A percentile compares a stretch with the other conserved stretches of the same genome.
Conservation (phyloP, 2,113 vertebrate genomes). For the Fregata magnificens region DNA sequence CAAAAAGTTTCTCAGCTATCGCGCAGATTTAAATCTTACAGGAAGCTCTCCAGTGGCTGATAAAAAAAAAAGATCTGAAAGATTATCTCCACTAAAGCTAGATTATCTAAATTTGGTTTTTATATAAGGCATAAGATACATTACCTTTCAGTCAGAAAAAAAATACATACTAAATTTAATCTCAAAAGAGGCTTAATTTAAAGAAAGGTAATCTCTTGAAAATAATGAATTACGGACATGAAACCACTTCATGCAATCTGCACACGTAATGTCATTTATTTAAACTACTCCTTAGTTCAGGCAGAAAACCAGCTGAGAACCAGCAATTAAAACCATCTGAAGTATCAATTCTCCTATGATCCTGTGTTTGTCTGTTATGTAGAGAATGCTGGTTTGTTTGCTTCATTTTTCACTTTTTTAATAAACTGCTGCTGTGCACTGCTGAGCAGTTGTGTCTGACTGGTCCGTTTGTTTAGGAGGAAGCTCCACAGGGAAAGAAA, state of each 20-base stretch:
- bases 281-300: constrained; percentile 32
- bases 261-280: constrained; percentile 10
- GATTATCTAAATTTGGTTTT: neutral
- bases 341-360: constrained; percentile 28
- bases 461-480: constrained; percentile 16
- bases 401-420: neutral
- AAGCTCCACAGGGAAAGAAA: constrained; percentile 13
- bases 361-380: neutral
- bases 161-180: neutral
- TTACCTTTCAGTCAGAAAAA: neutral
- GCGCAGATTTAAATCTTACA: neutral
- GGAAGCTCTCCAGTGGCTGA: neutral
- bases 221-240: neutral
- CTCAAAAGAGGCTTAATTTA: neutral
- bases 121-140: neutral
- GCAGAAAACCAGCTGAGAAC: constrained; percentile 60
- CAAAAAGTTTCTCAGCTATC: neutral
- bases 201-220: neutral
- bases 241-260: neutral
- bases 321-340: constrained; percentile 68
- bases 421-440: constrained; percentile 27
- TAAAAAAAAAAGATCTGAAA: neutral
- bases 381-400: constrained; percentile 23
- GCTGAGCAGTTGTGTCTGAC: neutral
- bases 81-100: neutral